Base-by-base conservation (phyloP, 2,888 invertebrate species). In the Limnephilus rhombicus region DNA sequence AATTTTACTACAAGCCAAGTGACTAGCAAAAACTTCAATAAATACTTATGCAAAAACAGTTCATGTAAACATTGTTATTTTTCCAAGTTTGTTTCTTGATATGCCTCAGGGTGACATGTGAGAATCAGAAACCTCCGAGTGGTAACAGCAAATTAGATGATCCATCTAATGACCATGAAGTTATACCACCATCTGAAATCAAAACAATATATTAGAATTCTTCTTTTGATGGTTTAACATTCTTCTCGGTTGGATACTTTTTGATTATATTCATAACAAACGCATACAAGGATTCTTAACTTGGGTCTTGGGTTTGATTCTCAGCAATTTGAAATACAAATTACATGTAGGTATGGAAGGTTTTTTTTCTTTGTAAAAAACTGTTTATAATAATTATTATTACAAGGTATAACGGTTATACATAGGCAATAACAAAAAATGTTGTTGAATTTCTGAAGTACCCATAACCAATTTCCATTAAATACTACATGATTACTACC, bases 81-180 rank as follows among this genome's bases (percentile, higher is more conserved):
- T 18, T 89, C 31, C 37, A 13, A 5, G 15, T 9, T 68, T 68
- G 53, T 68, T 68, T 68, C 68, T n/a, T n/a, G 68, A 68, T 9
- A 68, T 82, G 80, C 49, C 90, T 68, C 85, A 90, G 90, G 90
- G n/a, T 68, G 68, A 68, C 83, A 37, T 13, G 83, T 34, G 18
- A 41, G 53, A 88, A 82, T 90, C 90, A 92, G 80, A 81, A 92
- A 80, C 80, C 90, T 80, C 82, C 89, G 80, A 88, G 68, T 37
- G 81, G 92, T 88, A 92, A 89, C 91, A 90, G 92, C n/a, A 87
- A 80, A 49, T 90, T 88, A n/a, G 91, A 90, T 80, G 92, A 90
- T 53, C 90, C 90, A 34, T 88, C 91, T 45, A 90, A 81, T 41
- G 85, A 87, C 93, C 92, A 93, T 53, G 91, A 83, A 91, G 90